These are phyloP conservation scores for Lucilia cuprina DNA, from an alignment of 1,140 invertebrate species.

Conservation along the genomic window DNA sequence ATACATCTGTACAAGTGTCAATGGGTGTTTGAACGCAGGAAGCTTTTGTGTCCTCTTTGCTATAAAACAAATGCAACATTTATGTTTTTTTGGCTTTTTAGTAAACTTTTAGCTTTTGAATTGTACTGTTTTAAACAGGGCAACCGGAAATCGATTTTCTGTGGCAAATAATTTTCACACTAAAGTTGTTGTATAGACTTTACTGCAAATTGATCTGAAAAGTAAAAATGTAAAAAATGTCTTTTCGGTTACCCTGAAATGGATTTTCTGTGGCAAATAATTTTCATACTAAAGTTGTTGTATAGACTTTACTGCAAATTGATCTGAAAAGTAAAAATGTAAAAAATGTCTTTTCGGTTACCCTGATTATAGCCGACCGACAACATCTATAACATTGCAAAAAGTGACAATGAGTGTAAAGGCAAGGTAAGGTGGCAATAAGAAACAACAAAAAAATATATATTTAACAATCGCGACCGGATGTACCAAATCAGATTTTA, in stretches of 20 bases:
- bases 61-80: conserved; percentile 33
- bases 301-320: too few species aligned
- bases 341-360: too few species aligned
- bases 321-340: too few species aligned
- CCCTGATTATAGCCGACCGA: not conserved
- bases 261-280: too few species aligned
- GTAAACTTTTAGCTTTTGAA: not conserved
- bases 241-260: too few species aligned
- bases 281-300: too few species aligned
- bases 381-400: not conserved
- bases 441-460: not conserved
- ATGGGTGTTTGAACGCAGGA: conserved; percentile 6
- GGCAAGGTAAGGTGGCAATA: conserved; percentile 8
- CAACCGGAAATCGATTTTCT: too few species aligned
- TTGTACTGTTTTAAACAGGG: not conserved
- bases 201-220: too few species aligned
- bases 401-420: conserved; percentile 24
- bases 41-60: conserved; percentile 27
- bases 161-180: too few species aligned
- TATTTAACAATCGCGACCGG: conserved; percentile 25
- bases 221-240: too few species aligned
- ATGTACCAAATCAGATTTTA: conserved; percentile 33
- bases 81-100: conserved; percentile 13
- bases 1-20: not conserved
- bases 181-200: too few species aligned